A percentile compares a stretch with the other conserved stretches of the same genome.
phyloP scores from a whole-genome alignment of 2,888 invertebrate species.

The Drosophila anomelani region DNA sequence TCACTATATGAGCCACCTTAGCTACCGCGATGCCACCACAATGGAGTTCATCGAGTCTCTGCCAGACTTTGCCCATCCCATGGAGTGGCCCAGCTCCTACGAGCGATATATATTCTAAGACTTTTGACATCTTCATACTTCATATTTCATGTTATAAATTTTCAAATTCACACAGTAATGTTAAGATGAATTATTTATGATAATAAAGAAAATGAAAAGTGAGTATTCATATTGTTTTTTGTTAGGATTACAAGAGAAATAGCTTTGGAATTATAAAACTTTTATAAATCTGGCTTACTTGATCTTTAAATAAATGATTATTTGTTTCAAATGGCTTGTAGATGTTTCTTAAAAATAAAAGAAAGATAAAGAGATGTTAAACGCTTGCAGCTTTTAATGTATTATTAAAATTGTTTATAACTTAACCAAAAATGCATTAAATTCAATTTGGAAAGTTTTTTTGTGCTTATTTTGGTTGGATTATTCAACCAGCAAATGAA shows the following conservation, averaged over 20 bases:
- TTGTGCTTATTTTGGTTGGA: too few species aligned
- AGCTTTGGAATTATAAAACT: neutral
- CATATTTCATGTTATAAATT: neutral
- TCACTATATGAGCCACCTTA: constrained; percentile 83
- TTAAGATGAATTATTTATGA: neutral
- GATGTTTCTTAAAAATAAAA: too few species aligned
- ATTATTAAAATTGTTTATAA: too few species aligned
- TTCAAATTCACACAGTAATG: neutral
- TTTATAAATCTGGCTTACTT: neutral
- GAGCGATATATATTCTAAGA: constrained; percentile 79
- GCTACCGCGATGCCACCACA: constrained; percentile 84
- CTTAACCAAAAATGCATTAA: too few species aligned
- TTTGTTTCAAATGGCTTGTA: too few species aligned
- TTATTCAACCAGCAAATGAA: too few species aligned
- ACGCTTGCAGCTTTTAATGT: too few species aligned
- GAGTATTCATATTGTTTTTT: neutral
- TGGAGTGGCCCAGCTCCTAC: constrained; percentile 86
- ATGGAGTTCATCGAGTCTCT: constrained; percentile 80
- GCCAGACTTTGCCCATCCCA: constrained; percentile 85
- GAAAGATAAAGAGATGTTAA: too few species aligned
- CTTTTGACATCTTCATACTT: neutral
- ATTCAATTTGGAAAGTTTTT: too few species aligned
- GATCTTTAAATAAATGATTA: too few species aligned
- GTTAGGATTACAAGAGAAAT: neutral
- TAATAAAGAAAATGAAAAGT: neutral